Conservation (phyloP, 2,888 invertebrate species). For the Suillia variegata region DNA sequence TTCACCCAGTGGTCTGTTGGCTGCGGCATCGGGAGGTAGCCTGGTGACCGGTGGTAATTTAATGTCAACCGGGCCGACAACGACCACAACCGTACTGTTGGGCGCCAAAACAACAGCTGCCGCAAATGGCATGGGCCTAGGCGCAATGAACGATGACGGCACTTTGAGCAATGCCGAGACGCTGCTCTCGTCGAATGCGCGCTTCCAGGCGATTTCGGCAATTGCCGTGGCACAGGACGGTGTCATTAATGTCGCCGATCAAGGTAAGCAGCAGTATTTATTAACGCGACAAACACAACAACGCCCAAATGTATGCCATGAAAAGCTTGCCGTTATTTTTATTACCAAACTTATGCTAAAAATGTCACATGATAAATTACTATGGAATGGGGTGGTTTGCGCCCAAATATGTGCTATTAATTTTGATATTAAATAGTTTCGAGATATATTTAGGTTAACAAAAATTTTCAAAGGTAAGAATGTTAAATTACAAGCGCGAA, state of each 20-base stretch:
- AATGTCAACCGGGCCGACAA: constrained; percentile 59
- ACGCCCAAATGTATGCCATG: too few species aligned
- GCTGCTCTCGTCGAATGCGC: constrained; percentile 85
- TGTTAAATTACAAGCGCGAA: too few species aligned
- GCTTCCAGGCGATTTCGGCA: constrained; percentile 86
- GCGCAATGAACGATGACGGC: constrained; percentile 56
- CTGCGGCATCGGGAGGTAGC: constrained; percentile 40
- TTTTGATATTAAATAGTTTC: too few species aligned
- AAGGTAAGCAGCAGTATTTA: constrained; percentile 67
- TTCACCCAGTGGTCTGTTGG: constrained; percentile 30
- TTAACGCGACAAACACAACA: too few species aligned
- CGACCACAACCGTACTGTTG: constrained; percentile 56
- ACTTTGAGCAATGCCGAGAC: constrained; percentile 79
- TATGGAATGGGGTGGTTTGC: too few species aligned
- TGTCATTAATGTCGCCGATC: constrained; percentile 94
- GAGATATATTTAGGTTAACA: too few species aligned
- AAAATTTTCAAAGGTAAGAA: too few species aligned
- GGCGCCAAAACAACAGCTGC: constrained; percentile 54
- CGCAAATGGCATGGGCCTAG: constrained; percentile 37
- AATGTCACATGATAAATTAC: too few species aligned
- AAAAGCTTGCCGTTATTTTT: too few species aligned
- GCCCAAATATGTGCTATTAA: too few species aligned
- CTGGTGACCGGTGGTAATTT: constrained; percentile 54
- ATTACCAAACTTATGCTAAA: too few species aligned
- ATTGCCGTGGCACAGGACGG: constrained; percentile 94